These are phyloP conservation scores for Ranitomeya variabilis DNA, from an alignment of 2,113 vertebrate genomes.

Conservation along the genomic window DNA sequence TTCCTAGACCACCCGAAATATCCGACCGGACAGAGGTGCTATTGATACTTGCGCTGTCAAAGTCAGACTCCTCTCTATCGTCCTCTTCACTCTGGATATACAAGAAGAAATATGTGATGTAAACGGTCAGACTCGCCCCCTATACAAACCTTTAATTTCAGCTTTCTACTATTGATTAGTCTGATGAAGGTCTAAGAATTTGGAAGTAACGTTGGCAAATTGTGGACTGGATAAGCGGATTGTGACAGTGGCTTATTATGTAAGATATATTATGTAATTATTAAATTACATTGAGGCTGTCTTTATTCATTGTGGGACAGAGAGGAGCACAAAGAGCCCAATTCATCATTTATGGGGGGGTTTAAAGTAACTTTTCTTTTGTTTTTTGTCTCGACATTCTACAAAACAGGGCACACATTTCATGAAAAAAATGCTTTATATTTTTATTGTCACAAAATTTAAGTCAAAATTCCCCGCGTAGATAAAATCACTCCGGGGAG, in stretches of 20 bases:
- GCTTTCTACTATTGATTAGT: no score
- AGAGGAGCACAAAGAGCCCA: no score
- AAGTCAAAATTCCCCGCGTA: no score
- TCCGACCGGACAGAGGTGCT: constrained; percentile 91
- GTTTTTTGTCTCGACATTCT: no score
- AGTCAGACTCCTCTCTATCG: constrained; percentile 92
- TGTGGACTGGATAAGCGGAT: no score
- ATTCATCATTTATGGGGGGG: no score
- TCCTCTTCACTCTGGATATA: constrained; percentile 90
- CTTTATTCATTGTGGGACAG: not conserved
- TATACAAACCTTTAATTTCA: no score
- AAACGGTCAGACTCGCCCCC: not conserved
- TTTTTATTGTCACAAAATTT: no score
- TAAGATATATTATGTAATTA: not conserved
- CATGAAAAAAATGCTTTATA: no score
- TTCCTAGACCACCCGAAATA: constrained; percentile 81
- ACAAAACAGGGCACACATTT: no score
- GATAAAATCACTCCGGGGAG: no score
- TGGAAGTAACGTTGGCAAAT: not conserved
- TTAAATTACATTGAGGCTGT: not conserved
- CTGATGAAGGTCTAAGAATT: not conserved
- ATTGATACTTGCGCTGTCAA: constrained; percentile 94
- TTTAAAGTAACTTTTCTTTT: no score
- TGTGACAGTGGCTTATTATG: not conserved
- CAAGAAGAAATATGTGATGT: not conserved